phyloP scores from a whole-genome alignment of 1,140 invertebrate genomes.

The Metopolophium dirhodum region DNA sequence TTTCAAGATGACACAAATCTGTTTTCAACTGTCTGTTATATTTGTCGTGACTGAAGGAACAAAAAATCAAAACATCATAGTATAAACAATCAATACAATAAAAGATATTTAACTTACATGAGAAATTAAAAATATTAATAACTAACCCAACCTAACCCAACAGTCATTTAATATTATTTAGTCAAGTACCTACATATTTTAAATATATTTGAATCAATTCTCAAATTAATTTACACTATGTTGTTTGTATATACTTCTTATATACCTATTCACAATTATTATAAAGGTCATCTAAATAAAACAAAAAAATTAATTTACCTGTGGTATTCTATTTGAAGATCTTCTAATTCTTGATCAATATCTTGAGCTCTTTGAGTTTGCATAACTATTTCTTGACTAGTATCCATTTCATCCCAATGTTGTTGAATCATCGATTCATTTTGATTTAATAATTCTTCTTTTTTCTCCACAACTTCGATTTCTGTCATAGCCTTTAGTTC shows the following conservation, averaged over 20 bases:
- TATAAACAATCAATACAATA: background rate
- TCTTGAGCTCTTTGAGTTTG: slow-evolving; percentile 27
- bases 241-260: background rate
- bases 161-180: background rate
- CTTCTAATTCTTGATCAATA: slow-evolving; percentile 40
- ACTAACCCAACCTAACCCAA: background rate
- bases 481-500: background rate
- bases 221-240: background rate
- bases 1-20: slow-evolving; percentile 23
- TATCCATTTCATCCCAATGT: slow-evolving; percentile 47
- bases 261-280: background rate
- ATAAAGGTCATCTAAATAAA: background rate
- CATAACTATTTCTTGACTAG: slow-evolving; percentile 31
- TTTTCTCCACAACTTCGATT: background rate
- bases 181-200: background rate
- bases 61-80: background rate
- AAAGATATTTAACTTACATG: background rate
- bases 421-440: slow-evolving; percentile 46
- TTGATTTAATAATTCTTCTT: slow-evolving; percentile 33
- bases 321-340: slow-evolving; percentile 31
- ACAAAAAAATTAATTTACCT: slow-evolving; percentile 8
- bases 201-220: background rate
- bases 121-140: background rate
- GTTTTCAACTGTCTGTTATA: slow-evolving; percentile 19
- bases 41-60: background rate